A percentile compares a stretch with the other conserved stretches of the same genome.
Conservation (phyloP, 2,888 invertebrate genomes). For the Napeogenes sylphis region DNA sequence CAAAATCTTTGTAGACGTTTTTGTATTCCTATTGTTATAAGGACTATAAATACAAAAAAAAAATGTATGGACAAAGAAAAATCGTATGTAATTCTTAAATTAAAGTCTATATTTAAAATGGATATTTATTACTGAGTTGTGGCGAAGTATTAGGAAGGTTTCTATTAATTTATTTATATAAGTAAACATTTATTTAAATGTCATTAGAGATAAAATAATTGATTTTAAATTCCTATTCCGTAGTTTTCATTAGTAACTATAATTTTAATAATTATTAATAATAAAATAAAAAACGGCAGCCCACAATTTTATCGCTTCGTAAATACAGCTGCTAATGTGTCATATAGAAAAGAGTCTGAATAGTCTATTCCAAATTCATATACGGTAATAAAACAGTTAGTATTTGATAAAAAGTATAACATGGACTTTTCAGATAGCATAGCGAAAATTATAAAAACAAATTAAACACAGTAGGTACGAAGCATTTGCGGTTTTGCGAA, state of each 20-base stretch:
- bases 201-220: too few relatives aligned
- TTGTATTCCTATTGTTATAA: too few relatives aligned
- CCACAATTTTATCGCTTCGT: too few relatives aligned
- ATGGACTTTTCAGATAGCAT: neutral
- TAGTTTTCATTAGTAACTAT: too few relatives aligned
- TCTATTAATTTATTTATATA: too few relatives aligned
- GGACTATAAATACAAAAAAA: too few relatives aligned
- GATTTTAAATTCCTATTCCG: too few relatives aligned
- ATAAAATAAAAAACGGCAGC: neutral
- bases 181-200: too few relatives aligned
- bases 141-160: neutral
- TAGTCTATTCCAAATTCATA: neutral
- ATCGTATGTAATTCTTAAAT: too few relatives aligned
- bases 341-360: neutral
- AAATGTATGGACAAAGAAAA: too few relatives aligned
- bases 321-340: neutral
- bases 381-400: neutral
- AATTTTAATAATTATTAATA: neutral
- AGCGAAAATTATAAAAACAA: neutral
- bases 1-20: too few relatives aligned
- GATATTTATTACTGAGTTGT: neutral
- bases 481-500: neutral
- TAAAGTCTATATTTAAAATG: neutral
- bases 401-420: constrained; percentile 1
- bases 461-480: neutral